Conservation (phyloP, 2,113 vertebrate genomes). For the Stegostoma tigrinum region DNA sequence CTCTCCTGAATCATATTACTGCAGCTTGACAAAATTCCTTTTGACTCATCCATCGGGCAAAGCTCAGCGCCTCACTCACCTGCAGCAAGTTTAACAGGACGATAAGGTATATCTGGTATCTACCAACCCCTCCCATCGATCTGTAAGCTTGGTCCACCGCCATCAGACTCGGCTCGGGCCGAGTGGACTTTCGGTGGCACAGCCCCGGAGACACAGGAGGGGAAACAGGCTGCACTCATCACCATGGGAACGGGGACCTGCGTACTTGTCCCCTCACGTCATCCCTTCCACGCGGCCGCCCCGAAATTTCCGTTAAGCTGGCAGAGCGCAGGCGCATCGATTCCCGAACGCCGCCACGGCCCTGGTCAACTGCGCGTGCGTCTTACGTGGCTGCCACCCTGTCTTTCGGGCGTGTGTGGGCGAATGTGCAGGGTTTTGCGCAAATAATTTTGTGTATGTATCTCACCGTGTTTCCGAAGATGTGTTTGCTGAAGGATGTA, state of each 20-base stretch:
- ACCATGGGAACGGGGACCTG: neutral
- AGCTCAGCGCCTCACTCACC: slow-evolving; percentile 50
- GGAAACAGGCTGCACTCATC: neutral
- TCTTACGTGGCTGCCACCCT: neutral
- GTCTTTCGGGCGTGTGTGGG: neutral
- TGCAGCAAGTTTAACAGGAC: slow-evolving; percentile 62
- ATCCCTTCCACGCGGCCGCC: neutral
- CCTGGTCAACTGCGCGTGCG: neutral
- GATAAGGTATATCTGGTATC: slow-evolving; percentile 63
- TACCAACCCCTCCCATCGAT: slow-evolving; percentile 62
- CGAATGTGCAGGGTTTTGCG: no score
- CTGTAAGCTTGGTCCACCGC: slow-evolving; percentile 65
- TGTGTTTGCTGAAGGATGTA: no score
- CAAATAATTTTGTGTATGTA: no score
- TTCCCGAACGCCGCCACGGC: no score
- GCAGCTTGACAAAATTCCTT: neutral
- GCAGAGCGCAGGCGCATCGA: no score
- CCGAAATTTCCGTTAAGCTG: neutral
- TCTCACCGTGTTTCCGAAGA: no score
- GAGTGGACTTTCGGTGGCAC: neutral
- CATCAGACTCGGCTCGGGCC: slow-evolving; percentile 45
- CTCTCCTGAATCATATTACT: neutral
- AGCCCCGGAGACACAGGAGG: neutral
- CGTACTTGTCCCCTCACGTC: neutral
- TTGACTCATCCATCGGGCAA: neutral